These are phyloP conservation scores for Allobates femoralis DNA, from an alignment of 2,797 vertebrate genomes.

Conservation along the genomic window DNA sequence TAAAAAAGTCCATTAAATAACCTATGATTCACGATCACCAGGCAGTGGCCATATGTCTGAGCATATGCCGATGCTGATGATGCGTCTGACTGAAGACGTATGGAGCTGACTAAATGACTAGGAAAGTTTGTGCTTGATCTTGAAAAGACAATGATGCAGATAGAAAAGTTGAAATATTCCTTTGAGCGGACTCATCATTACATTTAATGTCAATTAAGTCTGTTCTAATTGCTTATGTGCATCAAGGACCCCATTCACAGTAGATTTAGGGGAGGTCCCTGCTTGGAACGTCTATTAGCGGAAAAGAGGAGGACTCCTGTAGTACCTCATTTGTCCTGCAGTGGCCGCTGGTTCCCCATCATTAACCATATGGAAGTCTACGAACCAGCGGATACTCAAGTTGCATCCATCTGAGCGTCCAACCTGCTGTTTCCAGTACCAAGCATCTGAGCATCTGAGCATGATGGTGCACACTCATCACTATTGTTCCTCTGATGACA, in stretches of 20 bases:
- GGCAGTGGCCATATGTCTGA: slow-evolving; percentile 48
- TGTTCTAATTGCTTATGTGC: too few relatives aligned
- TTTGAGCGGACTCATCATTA: background rate
- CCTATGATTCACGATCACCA: slow-evolving; percentile 56
- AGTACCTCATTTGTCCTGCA: background rate
- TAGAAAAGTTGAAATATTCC: background rate
- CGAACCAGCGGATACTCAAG: too few relatives aligned
- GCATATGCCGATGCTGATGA: slow-evolving; percentile 48
- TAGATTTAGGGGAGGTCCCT: too few relatives aligned
- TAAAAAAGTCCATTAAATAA: slow-evolving; percentile 58
- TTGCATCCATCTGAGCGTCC: too few relatives aligned
- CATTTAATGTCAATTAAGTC: background rate
- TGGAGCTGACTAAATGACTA: slow-evolving; percentile 4
- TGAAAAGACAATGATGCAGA: background rate
- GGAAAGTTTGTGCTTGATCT: slow-evolving; percentile 32
- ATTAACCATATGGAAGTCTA: too few relatives aligned
- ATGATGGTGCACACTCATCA: too few relatives aligned
- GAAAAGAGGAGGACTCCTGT: background rate
- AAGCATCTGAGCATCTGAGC: too few relatives aligned
- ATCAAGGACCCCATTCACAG: too few relatives aligned
- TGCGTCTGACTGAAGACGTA: slow-evolving; percentile 30
- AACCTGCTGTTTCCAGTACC: too few relatives aligned
- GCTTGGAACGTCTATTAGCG: background rate
- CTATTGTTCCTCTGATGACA: too few relatives aligned
- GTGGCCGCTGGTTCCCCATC: background rate